Conservation (phyloP, 2,797 vertebrate species). For the Hoplostethus mediterraneus region DNA sequence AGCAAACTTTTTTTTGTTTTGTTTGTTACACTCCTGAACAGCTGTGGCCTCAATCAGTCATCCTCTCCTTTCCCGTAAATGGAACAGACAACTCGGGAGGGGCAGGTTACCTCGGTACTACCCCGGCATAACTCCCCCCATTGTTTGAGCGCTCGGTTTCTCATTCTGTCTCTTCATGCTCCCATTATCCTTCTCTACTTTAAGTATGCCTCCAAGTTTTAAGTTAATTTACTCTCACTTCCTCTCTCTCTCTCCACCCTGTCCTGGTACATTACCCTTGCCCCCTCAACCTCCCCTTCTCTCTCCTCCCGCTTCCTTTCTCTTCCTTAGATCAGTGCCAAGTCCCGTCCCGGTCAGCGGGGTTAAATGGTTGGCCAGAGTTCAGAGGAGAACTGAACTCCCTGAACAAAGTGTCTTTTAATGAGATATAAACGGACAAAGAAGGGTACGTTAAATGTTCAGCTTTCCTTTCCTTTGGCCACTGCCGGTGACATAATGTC, state of each 20-base stretch:
- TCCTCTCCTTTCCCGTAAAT: conserved; percentile 56
- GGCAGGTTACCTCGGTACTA: conserved; percentile 51
- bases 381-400: conserved; percentile 52
- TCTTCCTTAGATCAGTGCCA: conserved; percentile 20
- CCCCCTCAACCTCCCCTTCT: neutral
- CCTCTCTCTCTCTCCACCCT: neutral
- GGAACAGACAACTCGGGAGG: conserved; percentile 68
- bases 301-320: neutral
- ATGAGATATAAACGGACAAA: conserved; percentile 66
- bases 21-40: conserved; percentile 67
- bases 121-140: conserved; percentile 31
- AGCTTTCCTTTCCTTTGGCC: conserved; percentile 51
- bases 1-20: conserved; percentile 64
- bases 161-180: conserved; percentile 22
- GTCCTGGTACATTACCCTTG: neutral
- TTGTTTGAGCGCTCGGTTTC: conserved; percentile 48
- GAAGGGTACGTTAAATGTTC: conserved; percentile 49
- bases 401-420: conserved; percentile 67
- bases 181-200: conserved; percentile 30
- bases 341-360: conserved; percentile 31
- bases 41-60: conserved; percentile 79
- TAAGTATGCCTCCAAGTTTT: conserved; percentile 39
- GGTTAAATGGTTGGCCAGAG: conserved; percentile 62
- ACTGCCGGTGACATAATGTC: conserved; percentile 32
- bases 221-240: conserved; percentile 45